Evolutionary conservation across 2,888 invertebrate species (phyloP).

Genomic region (Xylota segnis): DNA sequence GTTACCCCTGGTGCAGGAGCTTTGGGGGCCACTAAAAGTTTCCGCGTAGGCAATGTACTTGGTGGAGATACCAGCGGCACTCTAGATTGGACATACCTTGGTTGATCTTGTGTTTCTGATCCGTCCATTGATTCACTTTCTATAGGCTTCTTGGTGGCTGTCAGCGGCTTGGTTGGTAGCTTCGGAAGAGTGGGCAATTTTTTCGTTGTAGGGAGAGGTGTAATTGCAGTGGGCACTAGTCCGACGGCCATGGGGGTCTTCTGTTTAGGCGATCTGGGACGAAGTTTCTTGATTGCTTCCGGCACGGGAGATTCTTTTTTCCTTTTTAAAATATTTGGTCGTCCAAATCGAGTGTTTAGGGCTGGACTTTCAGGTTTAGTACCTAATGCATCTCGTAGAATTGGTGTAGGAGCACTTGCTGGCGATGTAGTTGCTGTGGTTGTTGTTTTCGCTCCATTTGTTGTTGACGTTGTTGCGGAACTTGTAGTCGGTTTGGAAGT

Average conservation of each 20-base stretch:
- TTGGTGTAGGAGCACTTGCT: background rate
- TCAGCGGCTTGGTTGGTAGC: background rate
- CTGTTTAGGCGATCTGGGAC: slow-evolving; percentile 54
- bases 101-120: background rate
- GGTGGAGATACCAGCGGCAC: background rate
- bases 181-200: slow-evolving; percentile 36
- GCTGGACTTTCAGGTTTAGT: background rate
- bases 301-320: background rate
- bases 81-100: background rate
- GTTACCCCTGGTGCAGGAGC: too few relatives aligned
- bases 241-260: slow-evolving; percentile 23
- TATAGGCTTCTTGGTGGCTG: background rate
- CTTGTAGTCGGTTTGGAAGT: background rate
- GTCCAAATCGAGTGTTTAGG: background rate
- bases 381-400: background rate
- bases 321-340: slow-evolving; percentile 31
- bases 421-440: background rate
- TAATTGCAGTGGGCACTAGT: background rate
- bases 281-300: slow-evolving; percentile 49
- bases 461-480: background rate
- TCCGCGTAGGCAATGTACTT: background rate
- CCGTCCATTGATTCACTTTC: background rate
- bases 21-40: background rate
- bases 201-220: background rate
- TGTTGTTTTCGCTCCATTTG: background rate